Conservation (phyloP, 2,113 vertebrate genomes). For the Coptodon rendalli region DNA sequence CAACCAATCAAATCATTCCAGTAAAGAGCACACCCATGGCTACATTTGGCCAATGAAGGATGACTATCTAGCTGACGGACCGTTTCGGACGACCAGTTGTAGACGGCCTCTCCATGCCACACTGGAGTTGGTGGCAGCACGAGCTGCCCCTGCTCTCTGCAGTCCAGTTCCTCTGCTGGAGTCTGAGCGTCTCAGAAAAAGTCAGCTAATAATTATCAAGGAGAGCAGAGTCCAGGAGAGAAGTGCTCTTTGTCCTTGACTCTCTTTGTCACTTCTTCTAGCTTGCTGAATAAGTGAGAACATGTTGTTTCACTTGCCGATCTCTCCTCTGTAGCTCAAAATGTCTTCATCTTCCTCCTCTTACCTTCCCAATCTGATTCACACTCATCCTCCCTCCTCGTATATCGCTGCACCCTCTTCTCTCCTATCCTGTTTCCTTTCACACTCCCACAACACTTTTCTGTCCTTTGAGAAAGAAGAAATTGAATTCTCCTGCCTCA, state of each 20-base stretch:
- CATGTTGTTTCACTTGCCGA: not conserved
- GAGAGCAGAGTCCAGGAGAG: constrained; percentile 32
- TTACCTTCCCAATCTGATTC: not conserved
- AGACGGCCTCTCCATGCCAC: not conserved
- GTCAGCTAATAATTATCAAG: constrained; percentile 46
- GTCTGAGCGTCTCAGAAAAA: not conserved
- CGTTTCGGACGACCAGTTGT: constrained; percentile 31
- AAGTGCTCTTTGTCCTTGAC: not conserved
- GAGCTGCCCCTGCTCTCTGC: not conserved
- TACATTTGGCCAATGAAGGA: constrained; percentile 44
- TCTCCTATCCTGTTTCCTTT: not conserved
- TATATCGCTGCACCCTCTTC: not conserved
- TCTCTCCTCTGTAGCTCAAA: not conserved
- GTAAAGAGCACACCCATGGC: constrained; percentile 8
- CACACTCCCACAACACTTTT: constrained; percentile 12
- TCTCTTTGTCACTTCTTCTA: constrained; percentile 6
- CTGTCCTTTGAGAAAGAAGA: not conserved
- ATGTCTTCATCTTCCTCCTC: not conserved
- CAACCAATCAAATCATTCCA: constrained; percentile 42
- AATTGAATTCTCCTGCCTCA: not conserved
- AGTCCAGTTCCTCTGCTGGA: not conserved
- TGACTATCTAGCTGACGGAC: constrained; percentile 30
- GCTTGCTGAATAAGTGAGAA: constrained; percentile 35
- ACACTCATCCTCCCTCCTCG: not conserved
- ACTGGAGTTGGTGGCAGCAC: constrained; percentile 20